Conservation (phyloP, 1,140 invertebrate genomes). For the Bombus huntii region DNA sequence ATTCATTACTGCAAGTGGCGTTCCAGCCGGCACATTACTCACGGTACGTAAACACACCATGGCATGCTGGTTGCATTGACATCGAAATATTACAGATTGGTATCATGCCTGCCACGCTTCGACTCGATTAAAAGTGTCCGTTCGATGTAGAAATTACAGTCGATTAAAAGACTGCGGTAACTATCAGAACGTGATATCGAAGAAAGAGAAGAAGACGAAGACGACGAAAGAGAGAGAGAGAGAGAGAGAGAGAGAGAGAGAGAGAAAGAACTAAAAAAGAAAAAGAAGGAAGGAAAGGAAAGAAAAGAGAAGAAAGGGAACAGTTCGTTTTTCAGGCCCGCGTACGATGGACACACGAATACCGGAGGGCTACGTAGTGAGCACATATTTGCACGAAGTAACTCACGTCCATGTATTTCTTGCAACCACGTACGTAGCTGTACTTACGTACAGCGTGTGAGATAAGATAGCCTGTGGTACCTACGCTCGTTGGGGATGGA, state of each 20-base stretch:
- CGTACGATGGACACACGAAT: conserved; percentile 42
- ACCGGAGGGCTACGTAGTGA: conserved; percentile 12
- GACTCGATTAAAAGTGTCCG: conserved; percentile 28
- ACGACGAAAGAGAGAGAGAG: neutral
- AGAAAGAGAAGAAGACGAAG: neutral
- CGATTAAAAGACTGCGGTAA: conserved; percentile 33
- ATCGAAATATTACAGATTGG: neutral
- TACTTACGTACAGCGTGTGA: conserved; percentile 65
- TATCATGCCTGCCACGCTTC: neutral
- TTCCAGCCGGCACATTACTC: neutral
- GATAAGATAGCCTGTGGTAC: conserved; percentile 65
- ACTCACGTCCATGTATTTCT: conserved; percentile 60
- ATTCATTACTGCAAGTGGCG: neutral
- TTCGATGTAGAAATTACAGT: conserved; percentile 28
- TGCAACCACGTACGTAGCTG: conserved; percentile 61
- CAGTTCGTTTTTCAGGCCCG: neutral
- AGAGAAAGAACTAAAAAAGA: neutral
- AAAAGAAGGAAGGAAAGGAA: neutral
- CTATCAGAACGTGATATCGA: conserved; percentile 27
- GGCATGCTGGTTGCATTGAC: neutral
- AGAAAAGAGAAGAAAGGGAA: neutral
- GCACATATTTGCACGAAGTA: conserved; percentile 54
- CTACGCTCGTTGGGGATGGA: conserved; percentile 36
- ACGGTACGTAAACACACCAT: conserved; percentile 8
- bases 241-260: neutral